Conservation (phyloP, 2,888 invertebrate genomes). For the Epistrophe grossulariae region DNA sequence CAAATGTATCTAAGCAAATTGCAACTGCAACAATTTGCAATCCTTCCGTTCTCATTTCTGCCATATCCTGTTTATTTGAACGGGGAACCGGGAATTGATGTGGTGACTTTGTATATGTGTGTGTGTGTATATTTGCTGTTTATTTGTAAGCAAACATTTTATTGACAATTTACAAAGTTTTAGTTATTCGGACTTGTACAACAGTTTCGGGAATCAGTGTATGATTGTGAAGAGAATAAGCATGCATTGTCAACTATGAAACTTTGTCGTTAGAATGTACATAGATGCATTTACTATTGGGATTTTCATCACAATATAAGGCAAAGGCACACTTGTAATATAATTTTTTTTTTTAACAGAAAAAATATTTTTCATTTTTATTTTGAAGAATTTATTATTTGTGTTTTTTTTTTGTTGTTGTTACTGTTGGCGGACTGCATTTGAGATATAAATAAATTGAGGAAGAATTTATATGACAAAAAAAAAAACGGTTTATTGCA, state of each 20-base stretch:
- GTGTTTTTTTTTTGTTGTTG: not conserved
- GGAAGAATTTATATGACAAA: not conserved
- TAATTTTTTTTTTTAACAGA: not conserved
- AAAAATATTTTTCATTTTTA: conserved; percentile 19
- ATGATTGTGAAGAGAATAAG: conserved; percentile 60
- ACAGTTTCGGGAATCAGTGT: conserved; percentile 62
- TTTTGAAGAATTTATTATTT: conserved; percentile 1
- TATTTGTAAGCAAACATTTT: conserved; percentile 72
- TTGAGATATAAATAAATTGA: conserved; percentile 6
- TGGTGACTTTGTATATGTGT: conserved; percentile 58
- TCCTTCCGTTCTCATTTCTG: conserved; percentile 65
- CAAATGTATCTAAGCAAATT: conserved; percentile 70
- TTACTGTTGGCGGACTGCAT: not conserved
- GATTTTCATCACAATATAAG: conserved; percentile 20
- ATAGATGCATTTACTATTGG: conserved; percentile 33
- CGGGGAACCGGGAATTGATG: conserved; percentile 66
- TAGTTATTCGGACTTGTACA: conserved; percentile 66
- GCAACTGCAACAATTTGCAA: conserved; percentile 74
- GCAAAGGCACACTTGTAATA: not conserved
- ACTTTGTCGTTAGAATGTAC: conserved; percentile 41
- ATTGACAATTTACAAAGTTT: conserved; percentile 75
- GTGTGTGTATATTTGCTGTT: conserved; percentile 57
- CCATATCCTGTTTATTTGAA: conserved; percentile 63
- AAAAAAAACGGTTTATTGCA: not conserved
- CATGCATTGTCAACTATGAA: conserved; percentile 54